phyloP scores from a whole-genome alignment of 2,888 invertebrate genomes.

The Smittia aterrima region DNA sequence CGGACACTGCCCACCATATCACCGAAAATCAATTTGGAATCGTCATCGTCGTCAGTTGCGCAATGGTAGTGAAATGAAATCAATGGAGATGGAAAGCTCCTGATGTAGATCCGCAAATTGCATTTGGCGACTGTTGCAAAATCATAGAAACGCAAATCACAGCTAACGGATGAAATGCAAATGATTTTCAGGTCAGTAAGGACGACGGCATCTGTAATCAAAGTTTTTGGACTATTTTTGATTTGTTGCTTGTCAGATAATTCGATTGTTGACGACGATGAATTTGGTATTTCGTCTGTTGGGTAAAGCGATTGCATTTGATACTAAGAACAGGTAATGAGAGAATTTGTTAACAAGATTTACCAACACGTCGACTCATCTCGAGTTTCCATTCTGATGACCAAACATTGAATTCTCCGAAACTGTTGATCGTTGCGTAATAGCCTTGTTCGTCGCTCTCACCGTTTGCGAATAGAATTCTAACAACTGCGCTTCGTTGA shows the following conservation, averaged over 20 bases:
- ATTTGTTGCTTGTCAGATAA: constrained; percentile 5
- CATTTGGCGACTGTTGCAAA: constrained; percentile 68
- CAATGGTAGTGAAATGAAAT: constrained; percentile 9
- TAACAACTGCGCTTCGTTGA: neutral
- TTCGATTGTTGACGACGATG: constrained; percentile 28
- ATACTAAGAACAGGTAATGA: neutral
- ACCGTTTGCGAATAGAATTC: neutral
- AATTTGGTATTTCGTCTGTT: neutral
- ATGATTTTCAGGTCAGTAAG: constrained; percentile 76
- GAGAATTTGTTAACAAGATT: constrained; percentile 1
- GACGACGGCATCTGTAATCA: constrained; percentile 71
- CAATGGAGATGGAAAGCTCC: constrained; percentile 54
- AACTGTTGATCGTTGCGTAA: constrained; percentile 3
- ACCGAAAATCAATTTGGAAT: constrained; percentile 63
- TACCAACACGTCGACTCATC: neutral
- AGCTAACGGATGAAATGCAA: constrained; percentile 72
- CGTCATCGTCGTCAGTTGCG: neutral
- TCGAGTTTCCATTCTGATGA: constrained; percentile 22
- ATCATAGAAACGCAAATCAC: constrained; percentile 79
- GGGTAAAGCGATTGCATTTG: neutral
- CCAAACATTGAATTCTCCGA: neutral
- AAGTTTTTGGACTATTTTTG: constrained; percentile 57
- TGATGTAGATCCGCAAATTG: constrained; percentile 67
- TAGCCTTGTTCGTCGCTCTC: neutral
- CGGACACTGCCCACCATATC: constrained; percentile 72